Evolutionary conservation across 2,113 vertebrate genomes (phyloP).

Genomic region (Apodemus speciosus): DNA sequence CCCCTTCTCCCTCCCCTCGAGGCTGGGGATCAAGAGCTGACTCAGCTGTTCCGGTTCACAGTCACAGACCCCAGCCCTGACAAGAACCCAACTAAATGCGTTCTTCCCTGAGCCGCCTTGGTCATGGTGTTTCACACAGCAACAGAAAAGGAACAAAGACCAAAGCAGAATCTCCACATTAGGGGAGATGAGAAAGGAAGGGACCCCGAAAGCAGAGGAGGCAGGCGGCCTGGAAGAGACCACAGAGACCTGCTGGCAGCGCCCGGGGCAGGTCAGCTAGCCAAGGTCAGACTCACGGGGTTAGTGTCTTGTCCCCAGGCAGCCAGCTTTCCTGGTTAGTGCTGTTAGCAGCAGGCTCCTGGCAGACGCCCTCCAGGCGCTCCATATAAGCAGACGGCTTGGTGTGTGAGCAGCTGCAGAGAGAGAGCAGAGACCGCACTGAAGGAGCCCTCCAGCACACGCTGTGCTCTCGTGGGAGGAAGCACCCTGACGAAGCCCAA

Average conservation of each 20-base stretch:
- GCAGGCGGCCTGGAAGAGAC: neutral
- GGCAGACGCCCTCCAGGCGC: conserved; percentile 70
- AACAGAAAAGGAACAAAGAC: neutral
- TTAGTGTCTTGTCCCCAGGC: conserved; percentile 75
- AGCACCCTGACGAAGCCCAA: neutral
- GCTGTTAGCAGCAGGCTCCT: conserved; percentile 59
- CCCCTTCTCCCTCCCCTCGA: neutral
- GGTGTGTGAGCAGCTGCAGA: conserved; percentile 73
- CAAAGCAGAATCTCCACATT: neutral
- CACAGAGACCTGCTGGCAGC: neutral
- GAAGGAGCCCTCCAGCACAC: neutral
- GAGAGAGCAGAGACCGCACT: conserved; percentile 68
- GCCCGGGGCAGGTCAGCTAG: conserved; percentile 38
- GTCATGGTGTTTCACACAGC: neutral
- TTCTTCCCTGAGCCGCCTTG: neutral
- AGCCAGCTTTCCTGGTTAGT: conserved; percentile 70
- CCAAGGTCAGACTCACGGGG: conserved; percentile 70
- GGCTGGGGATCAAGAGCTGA: neutral
- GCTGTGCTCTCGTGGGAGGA: neutral
- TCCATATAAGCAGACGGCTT: conserved; percentile 75
- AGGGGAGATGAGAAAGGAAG: neutral
- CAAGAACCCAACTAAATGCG: neutral
- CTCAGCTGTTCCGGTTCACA: neutral
- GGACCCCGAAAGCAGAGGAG: neutral
- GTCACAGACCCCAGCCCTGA: neutral